A percentile compares a stretch with the other conserved stretches of the same genome.
Evolutionary conservation across 1,140 invertebrate genomes (phyloP).

Genomic region (Ctenoplectra terminalis): DNA sequence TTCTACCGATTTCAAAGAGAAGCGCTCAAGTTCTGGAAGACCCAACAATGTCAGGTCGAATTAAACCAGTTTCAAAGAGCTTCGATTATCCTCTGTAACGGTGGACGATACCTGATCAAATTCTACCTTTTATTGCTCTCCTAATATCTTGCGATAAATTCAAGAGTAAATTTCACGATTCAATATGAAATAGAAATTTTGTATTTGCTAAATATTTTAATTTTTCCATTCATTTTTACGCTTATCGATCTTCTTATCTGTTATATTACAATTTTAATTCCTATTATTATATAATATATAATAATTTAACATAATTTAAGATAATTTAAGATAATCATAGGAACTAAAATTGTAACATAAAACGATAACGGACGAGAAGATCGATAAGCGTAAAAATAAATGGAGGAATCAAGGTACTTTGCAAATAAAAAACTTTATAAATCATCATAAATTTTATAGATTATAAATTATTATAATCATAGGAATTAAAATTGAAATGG

Average conservation of each 20-base stretch:
- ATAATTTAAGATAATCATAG: too few relatives aligned
- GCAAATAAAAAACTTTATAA: too few relatives aligned
- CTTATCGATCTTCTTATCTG: not conserved
- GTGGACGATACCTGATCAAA: not conserved
- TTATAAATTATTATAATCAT: too few relatives aligned
- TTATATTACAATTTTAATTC: not conserved
- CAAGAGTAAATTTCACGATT: not conserved
- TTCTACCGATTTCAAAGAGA: conserved; percentile 26
- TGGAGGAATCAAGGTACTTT: too few relatives aligned
- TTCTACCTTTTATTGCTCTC: not conserved
- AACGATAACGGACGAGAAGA: too few relatives aligned
- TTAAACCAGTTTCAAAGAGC: not conserved
- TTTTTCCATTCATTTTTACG: not conserved
- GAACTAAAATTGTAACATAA: too few relatives aligned
- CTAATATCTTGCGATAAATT: not conserved
- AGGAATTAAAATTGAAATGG: too few relatives aligned
- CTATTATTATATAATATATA: too few relatives aligned
- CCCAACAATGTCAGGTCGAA: not conserved
- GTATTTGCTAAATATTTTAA: not conserved
- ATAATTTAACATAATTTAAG: too few relatives aligned
- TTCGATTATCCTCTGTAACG: not conserved
- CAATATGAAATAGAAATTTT: too few relatives aligned
- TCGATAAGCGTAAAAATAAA: too few relatives aligned
- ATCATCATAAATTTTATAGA: too few relatives aligned
- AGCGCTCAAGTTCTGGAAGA: not conserved